Evolutionary conservation across 1,140 invertebrate genomes (phyloP), one percentile per base, ranked within the genome.

Genomic region (Aphis gossypii): DNA sequence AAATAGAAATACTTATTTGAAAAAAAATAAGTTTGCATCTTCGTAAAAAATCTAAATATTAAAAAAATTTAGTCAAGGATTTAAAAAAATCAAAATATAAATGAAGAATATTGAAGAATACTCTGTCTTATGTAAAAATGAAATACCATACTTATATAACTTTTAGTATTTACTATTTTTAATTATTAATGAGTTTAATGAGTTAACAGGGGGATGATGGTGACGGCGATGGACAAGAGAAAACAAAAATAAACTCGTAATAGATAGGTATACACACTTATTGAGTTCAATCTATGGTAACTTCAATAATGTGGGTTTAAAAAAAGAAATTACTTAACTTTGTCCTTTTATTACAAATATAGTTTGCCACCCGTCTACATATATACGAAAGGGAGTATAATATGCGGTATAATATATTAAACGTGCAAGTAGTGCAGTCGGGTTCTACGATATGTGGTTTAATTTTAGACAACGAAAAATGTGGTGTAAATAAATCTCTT

Each of bases 391-490:
- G 5, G n/a, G 30, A 76, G 9, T 68, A 68, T 68, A 68, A 68
- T 30, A n/a, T 68, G n/a, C 5, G n/a, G n/a, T 68, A 68, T 68
- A 68, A n/a, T 68, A 68, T 76, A 76, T n/a, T 87, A 44, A n/a
- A 44, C 23, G 83, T 30, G 86, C 14, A n/a, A 48, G 7, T 54
- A 18, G 48, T 11, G 20, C 41, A 88, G 30, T 51, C 46, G 3
- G 14, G 48, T n/a, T 20, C 11, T 35, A 35, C 48, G 60, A 18
- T n/a, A 25, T n/a, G 30, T 60, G 88, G 38, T 90, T 90, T 90
- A 90, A 90, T 90, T 90, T 90, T 90, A 60, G 51, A 90, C 88
- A 38, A 60, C 88, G 23, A 41, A 89, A 68, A 60, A 56, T 8
- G 88, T 60, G 54, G 88, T 60, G 51, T 41, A 30, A 30, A 90